phyloP scores from a whole-genome alignment of 2,888 invertebrate species.

The Amphipyra berbera region DNA sequence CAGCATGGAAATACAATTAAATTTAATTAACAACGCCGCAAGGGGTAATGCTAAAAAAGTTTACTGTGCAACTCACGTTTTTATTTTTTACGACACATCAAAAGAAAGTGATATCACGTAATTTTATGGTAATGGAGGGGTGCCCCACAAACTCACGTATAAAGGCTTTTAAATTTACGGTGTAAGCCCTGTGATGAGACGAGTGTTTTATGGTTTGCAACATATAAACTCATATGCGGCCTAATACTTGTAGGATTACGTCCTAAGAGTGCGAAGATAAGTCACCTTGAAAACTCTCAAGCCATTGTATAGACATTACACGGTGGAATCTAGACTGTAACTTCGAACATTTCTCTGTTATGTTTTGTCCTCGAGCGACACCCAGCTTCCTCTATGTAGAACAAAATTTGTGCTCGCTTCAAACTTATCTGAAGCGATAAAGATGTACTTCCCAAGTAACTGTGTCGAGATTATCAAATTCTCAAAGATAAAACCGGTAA shows the following conservation, averaged over 20 bases:
- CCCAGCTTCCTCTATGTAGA: conserved; percentile 35
- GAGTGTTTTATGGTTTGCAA: conserved; percentile 80
- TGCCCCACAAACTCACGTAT: conserved; percentile 76
- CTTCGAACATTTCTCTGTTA: conserved; percentile 34
- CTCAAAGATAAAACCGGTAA: conserved; percentile 34
- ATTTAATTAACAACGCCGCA: conserved; percentile 66
- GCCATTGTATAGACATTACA: conserved; percentile 24
- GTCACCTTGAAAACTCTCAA: conserved; percentile 27
- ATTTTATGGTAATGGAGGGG: conserved; percentile 88
- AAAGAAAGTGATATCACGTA: conserved; percentile 87
- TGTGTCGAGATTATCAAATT: conserved; percentile 46
- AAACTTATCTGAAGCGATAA: conserved; percentile 50
- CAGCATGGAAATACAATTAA: conserved; percentile 46
- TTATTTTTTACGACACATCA: conserved; percentile 86
- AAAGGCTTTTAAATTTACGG: conserved; percentile 88
- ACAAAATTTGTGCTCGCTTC: conserved; percentile 44
- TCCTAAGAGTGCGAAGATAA: conserved; percentile 32
- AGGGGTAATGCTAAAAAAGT: conserved; percentile 58
- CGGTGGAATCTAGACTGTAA: conserved; percentile 24
- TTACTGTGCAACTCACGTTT: conserved; percentile 71
- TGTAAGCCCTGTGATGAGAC: conserved; percentile 77
- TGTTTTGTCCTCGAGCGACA: conserved; percentile 42
- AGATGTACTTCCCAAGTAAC: conserved; percentile 46
- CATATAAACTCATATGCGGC: conserved; percentile 73
- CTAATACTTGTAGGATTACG: conserved; percentile 57